These are phyloP conservation scores for Panzeria rudis DNA, from an alignment of 2,888 invertebrate species.

Conservation along the genomic window DNA sequence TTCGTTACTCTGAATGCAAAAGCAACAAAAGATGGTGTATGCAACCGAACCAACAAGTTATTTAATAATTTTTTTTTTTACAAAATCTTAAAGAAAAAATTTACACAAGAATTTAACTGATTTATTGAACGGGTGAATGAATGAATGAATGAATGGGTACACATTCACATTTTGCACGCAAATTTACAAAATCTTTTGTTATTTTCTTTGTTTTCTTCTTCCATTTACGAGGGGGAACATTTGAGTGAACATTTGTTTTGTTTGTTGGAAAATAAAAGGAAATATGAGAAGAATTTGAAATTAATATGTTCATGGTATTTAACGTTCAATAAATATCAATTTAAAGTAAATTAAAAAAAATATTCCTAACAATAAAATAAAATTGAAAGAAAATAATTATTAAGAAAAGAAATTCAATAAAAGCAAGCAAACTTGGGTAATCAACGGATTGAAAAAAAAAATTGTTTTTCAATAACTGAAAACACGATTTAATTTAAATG, in stretches of 20 bases:
- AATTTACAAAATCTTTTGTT: slow-evolving; percentile 58
- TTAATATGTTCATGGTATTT: not conserved
- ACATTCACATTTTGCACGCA: slow-evolving; percentile 54
- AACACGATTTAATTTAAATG: not conserved
- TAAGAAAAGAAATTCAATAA: not conserved
- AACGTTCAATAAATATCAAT: slow-evolving; percentile 55
- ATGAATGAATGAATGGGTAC: slow-evolving; percentile 45
- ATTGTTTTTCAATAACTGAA: not conserved
- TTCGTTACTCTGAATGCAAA: slow-evolving; percentile 2
- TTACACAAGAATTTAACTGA: slow-evolving; percentile 62
- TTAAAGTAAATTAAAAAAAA: slow-evolving; percentile 2
- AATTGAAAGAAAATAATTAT: not conserved
- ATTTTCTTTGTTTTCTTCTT: slow-evolving; percentile 4
- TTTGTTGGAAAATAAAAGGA: slow-evolving; percentile 7
- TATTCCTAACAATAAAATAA: not conserved
- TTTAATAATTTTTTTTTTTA: slow-evolving; percentile 36
- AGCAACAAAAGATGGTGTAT: not conserved
- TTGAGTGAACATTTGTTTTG: not conserved
- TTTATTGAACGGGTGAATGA: slow-evolving; percentile 60
- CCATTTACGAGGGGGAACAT: slow-evolving; percentile 32
- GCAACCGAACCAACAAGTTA: slow-evolving; percentile 42
- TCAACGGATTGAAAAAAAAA: not conserved
- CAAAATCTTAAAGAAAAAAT: slow-evolving; percentile 14
- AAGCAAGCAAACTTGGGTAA: not conserved
- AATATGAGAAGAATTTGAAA: slow-evolving; percentile 21